A percentile compares a stretch with the other conserved stretches of the same genome.
phyloP scores from a whole-genome alignment of 2,113 vertebrate genomes.

The Macaca mulatta region DNA sequence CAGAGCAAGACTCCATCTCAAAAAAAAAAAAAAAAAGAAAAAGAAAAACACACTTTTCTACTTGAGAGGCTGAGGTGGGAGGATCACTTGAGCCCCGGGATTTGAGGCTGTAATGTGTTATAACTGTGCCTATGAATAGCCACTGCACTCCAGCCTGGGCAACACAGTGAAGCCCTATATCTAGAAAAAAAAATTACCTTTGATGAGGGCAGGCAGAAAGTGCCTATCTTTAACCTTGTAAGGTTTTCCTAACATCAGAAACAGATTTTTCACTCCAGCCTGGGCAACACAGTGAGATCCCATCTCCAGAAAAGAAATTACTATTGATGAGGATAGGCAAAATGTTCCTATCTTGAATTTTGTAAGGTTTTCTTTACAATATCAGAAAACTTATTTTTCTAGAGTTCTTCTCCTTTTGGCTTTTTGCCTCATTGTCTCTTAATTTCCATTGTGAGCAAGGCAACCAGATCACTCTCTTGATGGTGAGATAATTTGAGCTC shows the following conservation, averaged over 20 bases:
- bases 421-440: slow-evolving; percentile 38
- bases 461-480: background rate
- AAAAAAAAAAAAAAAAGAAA: too few species aligned
- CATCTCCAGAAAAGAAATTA: background rate
- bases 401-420: background rate
- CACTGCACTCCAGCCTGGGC: background rate
- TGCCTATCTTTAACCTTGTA: slow-evolving; percentile 1
- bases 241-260: slow-evolving; percentile 7
- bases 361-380: background rate
- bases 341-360: background rate
- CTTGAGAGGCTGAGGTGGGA: background rate
- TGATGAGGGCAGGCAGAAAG: background rate
- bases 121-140: background rate
- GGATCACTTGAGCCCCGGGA: background rate
- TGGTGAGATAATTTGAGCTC: slow-evolving; percentile 2
- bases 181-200: background rate
- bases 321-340: background rate
- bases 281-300: background rate
- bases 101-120: background rate
- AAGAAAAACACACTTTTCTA: too few species aligned
- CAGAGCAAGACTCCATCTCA: too few species aligned
- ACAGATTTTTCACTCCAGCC: background rate
- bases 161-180: background rate
- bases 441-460: slow-evolving; percentile 2
- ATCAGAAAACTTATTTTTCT: slow-evolving; percentile 38